A percentile compares a stretch with the other conserved stretches of the same genome.
Conservation (phyloP, 2,888 invertebrate genomes). For the Neuroscelio doddi region DNA sequence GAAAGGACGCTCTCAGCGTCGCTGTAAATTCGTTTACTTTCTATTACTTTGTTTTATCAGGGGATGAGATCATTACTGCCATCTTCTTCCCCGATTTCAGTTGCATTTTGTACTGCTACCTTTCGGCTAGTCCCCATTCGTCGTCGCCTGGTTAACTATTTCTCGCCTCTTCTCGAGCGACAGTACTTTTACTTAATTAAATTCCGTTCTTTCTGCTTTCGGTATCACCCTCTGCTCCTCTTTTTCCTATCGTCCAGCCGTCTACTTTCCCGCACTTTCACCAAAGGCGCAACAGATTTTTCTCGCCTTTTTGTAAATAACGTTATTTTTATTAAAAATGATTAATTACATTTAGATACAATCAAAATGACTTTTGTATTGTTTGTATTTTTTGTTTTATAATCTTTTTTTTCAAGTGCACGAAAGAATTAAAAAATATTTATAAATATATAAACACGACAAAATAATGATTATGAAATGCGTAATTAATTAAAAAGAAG, state of each 20-base stretch:
- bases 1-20: too few species aligned
- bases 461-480: conserved; percentile 2
- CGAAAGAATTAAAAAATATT: too few species aligned
- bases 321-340: too few species aligned
- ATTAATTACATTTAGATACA: too few species aligned
- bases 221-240: conserved; percentile 22
- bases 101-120: conserved; percentile 57
- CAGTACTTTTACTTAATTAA: conserved; percentile 72
- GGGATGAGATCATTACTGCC: conserved; percentile 67
- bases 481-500: conserved; percentile 14
- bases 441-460: too few species aligned
- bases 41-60: conserved; percentile 68
- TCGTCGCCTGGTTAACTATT: conserved; percentile 52
- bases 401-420: too few species aligned
- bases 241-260: conserved; percentile 22
- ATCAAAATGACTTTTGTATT: too few species aligned
- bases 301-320: too few species aligned
- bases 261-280: conserved; percentile 13
- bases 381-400: too few species aligned
- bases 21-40: conserved; percentile 66
- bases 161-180: conserved; percentile 54
- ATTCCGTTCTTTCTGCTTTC: conserved; percentile 69
- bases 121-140: conserved; percentile 47
- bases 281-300: conserved; percentile 31
- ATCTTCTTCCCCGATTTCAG: conserved; percentile 33